A percentile compares a stretch with the other conserved stretches of the same genome.
These are phyloP conservation scores for Cistogaster globosa DNA, from an alignment of 2,888 invertebrate genomes.

Conservation along the genomic window DNA sequence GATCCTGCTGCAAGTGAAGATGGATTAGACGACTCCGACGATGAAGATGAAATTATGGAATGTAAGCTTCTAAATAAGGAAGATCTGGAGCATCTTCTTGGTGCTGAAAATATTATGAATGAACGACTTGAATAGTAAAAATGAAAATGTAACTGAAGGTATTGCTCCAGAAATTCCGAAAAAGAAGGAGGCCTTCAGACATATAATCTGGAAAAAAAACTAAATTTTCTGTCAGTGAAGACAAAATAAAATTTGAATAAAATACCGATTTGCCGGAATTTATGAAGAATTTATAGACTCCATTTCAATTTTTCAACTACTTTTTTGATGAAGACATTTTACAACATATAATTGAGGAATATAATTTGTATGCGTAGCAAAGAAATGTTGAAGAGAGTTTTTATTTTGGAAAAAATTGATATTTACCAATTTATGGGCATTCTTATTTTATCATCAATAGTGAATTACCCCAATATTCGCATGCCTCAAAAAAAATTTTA, in stretches of 20 bases:
- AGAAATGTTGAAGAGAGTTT: slow-evolving; percentile 10
- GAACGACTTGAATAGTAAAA: slow-evolving; percentile 9
- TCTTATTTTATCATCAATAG: too few species aligned
- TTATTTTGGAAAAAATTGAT: slow-evolving; percentile 36
- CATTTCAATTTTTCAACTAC: slow-evolving; percentile 13
- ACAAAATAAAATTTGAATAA: neutral
- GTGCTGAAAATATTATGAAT: neutral
- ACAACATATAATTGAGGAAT: slow-evolving; percentile 6
- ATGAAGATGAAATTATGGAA: neutral
- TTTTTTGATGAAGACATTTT: too few species aligned
- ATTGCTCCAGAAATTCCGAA: too few species aligned
- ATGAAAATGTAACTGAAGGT: too few species aligned
- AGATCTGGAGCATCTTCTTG: neutral
- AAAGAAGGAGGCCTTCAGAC: too few species aligned
- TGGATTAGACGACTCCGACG: neutral
- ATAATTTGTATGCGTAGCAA: slow-evolving; percentile 18
- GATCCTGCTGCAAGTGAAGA: too few species aligned
- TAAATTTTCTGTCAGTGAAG: too few species aligned
- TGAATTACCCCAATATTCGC: too few species aligned
- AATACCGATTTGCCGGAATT: slow-evolving; percentile 7
- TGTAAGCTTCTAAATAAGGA: neutral
- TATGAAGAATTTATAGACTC: slow-evolving; percentile 7
- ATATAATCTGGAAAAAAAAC: too few species aligned
- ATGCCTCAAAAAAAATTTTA: too few species aligned
- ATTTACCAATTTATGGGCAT: too few species aligned